These are phyloP conservation scores for western clawed frog (Xenopus tropicalis) DNA, from an alignment of 2,113 vertebrate genomes.

Conservation along the genomic window DNA sequence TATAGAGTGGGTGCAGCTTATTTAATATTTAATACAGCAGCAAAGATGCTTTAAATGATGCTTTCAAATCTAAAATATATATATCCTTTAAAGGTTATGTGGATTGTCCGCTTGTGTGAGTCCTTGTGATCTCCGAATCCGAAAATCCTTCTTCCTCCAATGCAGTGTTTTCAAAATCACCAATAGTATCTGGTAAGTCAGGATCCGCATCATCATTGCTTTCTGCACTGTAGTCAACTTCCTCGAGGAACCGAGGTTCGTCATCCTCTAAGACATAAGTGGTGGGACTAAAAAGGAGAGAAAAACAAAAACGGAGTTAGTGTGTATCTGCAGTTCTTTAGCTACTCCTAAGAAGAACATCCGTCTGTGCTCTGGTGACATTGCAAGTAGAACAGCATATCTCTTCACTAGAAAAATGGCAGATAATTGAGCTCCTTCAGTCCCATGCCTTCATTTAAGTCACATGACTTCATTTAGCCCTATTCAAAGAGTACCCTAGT, in stretches of 20 bases:
- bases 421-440: too few relatives aligned
- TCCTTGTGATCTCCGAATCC: conserved; percentile 75
- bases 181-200: conserved; percentile 65
- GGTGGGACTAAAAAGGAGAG: conserved; percentile 69
- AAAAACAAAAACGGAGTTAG: conserved; percentile 34
- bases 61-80: too few relatives aligned
- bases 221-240: conserved; percentile 96
- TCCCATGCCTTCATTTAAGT: too few relatives aligned
- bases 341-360: neutral
- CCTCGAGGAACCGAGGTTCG: conserved; percentile 91
- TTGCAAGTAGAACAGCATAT: too few relatives aligned
- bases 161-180: conserved; percentile 65
- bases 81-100: neutral
- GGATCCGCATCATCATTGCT: conserved; percentile 85
- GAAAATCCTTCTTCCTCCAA: conserved; percentile 72
- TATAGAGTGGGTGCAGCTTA: too few relatives aligned
- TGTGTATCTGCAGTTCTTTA: neutral
- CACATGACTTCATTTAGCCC: too few relatives aligned
- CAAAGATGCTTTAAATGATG: neutral
- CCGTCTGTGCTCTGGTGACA: neutral
- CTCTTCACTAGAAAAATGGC: too few relatives aligned
- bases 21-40: neutral
- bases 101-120: conserved; percentile 56
- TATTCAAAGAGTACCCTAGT: too few relatives aligned
- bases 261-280: conserved; percentile 94